These are phyloP conservation scores for Mallotus villosus DNA, from an alignment of 2,797 vertebrate species.

Conservation along the genomic window DNA sequence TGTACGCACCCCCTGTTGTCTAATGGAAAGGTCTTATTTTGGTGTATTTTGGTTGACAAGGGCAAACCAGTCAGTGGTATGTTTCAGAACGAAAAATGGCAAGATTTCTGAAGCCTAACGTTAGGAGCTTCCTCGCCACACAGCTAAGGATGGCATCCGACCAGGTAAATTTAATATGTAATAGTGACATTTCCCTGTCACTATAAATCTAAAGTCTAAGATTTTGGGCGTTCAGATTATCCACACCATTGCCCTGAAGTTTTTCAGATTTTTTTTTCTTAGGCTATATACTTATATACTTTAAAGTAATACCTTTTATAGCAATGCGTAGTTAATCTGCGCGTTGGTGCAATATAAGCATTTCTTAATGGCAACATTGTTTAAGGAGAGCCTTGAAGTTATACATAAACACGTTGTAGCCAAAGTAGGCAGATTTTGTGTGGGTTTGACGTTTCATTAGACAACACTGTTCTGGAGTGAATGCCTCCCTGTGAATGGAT, in stretches of 20 bases:
- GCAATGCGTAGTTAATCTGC: background rate
- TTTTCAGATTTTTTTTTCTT: background rate
- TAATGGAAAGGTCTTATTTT: constrained; percentile 62
- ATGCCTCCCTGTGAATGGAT: background rate
- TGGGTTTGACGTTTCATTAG: background rate
- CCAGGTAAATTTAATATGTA: constrained; percentile 57
- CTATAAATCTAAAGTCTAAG: background rate
- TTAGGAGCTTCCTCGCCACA: constrained; percentile 62
- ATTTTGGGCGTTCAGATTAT: background rate
- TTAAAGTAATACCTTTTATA: constrained; percentile 2
- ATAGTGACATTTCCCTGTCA: background rate
- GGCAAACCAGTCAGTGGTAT: constrained; percentile 34
- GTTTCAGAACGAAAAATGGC: constrained; percentile 52
- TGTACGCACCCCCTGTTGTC: constrained; percentile 9
- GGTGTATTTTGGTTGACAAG: constrained; percentile 53
- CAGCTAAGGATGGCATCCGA: constrained; percentile 73
- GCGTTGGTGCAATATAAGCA: too few relatives aligned
- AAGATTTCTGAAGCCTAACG: constrained; percentile 63
- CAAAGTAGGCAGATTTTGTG: background rate
- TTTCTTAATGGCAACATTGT: background rate
- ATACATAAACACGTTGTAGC: background rate
- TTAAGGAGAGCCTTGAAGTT: too few relatives aligned
- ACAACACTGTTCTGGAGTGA: background rate
- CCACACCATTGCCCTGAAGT: background rate
- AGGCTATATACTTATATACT: too few relatives aligned